A percentile compares a stretch with the other conserved stretches of the same genome.
Evolutionary conservation across 2,888 invertebrate species (phyloP).

Genomic region (Lepidocyrtinus sp.): DNA sequence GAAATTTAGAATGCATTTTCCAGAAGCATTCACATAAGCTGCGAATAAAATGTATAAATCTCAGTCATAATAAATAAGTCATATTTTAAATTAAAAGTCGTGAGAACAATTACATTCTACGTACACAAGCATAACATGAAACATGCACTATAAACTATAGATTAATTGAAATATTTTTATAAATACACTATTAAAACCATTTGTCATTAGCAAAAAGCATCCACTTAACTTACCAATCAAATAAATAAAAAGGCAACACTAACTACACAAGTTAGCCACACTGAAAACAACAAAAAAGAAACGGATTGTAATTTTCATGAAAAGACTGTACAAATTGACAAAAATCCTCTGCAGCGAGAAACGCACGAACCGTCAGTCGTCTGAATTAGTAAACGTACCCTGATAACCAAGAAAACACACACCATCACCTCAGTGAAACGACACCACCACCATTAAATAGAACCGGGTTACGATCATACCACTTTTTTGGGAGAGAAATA

Average conservation of each 20-base stretch:
- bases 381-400: slow-evolving; percentile 34
- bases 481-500: neutral
- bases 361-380: slow-evolving; percentile 44
- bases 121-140: too few relatives aligned
- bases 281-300: neutral
- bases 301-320: neutral
- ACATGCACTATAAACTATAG: too few relatives aligned
- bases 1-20: too few relatives aligned
- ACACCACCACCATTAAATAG: slow-evolving; percentile 35
- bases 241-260: neutral
- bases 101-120: too few relatives aligned
- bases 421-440: slow-evolving; percentile 37
- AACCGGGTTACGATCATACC: too few relatives aligned
- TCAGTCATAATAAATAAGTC: too few relatives aligned
- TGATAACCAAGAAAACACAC: slow-evolving; percentile 41
- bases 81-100: too few relatives aligned
- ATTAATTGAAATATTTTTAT: too few relatives aligned
- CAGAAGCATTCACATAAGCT: too few relatives aligned
- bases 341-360: slow-evolving; percentile 32
- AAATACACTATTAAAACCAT: too few relatives aligned
- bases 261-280: slow-evolving; percentile 22
- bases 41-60: too few relatives aligned
- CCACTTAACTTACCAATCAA: neutral
- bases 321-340: neutral
- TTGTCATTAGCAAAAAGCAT: neutral